These are phyloP conservation scores for Falco columbarius DNA, from an alignment of 2,797 vertebrate genomes.

Conservation along the genomic window DNA sequence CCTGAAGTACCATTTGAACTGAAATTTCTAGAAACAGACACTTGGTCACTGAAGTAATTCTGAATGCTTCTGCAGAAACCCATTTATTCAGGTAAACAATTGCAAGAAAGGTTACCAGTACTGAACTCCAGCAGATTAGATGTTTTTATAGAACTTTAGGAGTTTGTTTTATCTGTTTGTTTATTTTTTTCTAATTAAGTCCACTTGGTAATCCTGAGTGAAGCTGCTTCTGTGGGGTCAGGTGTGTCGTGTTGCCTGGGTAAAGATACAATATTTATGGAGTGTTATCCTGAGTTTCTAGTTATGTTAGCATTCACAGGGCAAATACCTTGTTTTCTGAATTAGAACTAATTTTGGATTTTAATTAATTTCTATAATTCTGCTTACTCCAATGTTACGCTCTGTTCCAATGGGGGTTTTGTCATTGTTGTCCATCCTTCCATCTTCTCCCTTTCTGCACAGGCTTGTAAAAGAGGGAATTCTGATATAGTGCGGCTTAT, in stretches of 20 bases:
- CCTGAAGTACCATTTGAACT: background rate
- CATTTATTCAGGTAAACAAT: background rate
- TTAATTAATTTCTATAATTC: background rate
- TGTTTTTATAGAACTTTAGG: background rate
- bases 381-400: background rate
- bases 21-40: background rate
- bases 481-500: conserved; percentile 93
- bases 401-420: background rate
- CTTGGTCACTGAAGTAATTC: background rate
- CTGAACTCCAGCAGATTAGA: background rate
- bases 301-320: background rate
- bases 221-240: background rate
- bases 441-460: background rate
- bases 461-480: conserved; percentile 97
- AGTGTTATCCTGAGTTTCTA: background rate
- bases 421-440: background rate
- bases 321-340: background rate
- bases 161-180: background rate
- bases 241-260: background rate
- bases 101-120: background rate
- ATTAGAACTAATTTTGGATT: background rate
- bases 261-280: background rate
- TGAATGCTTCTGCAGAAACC: background rate
- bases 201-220: background rate
- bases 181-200: background rate